Percentiles rank a stretch among this genome's conserved stretches.
Conservation (phyloP, 2,113 vertebrate species). For the Chiloscyllium plagiosum region DNA sequence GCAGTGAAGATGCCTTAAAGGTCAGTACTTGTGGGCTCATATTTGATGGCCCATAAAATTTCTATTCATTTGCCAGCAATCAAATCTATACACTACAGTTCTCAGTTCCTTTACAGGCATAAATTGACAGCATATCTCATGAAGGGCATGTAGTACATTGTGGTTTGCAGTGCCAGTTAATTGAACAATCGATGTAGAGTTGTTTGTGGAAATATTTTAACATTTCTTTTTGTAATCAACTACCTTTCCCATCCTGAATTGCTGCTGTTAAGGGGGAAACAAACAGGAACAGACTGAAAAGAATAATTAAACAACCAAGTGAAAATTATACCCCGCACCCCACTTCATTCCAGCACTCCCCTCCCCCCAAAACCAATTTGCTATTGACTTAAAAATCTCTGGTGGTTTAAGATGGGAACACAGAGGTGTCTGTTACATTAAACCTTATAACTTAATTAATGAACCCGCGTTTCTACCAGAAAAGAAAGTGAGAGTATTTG, state of each 20-base stretch:
- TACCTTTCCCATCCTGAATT: neutral
- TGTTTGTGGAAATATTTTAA: constrained; percentile 19
- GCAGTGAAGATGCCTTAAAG: constrained; percentile 9
- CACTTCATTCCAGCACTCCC: neutral
- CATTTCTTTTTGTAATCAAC: neutral
- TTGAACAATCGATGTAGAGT: neutral
- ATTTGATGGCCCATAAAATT: neutral
- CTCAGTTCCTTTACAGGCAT: neutral
- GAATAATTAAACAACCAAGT: neutral
- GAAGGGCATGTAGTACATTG: constrained; percentile 13
- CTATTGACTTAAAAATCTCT: neutral
- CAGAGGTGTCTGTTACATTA: neutral
- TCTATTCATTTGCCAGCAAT: neutral
- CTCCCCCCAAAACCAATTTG: neutral
- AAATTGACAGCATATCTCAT: neutral
- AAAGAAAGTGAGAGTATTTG: neutral
- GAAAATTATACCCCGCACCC: neutral
- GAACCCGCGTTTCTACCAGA: neutral
- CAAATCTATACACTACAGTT: neutral
- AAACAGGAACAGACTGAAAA: neutral
- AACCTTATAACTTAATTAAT: neutral
- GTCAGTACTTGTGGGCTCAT: neutral
- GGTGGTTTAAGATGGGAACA: neutral
- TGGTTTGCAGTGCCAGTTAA: constrained; percentile 27
- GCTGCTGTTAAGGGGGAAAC: neutral